phyloP scores from a whole-genome alignment of 2,888 invertebrate genomes.

The Standfussiana lucernea region DNA sequence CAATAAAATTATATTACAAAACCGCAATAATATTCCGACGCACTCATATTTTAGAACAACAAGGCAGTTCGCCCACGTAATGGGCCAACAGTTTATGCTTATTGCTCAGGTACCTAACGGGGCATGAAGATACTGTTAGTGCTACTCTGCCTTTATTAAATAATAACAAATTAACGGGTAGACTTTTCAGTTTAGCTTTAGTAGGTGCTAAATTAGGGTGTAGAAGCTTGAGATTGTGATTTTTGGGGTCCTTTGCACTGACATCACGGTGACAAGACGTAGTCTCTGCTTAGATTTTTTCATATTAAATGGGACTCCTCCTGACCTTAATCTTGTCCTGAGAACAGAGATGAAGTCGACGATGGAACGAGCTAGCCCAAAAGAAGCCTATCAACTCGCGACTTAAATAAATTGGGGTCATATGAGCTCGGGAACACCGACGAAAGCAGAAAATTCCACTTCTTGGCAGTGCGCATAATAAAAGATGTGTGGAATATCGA shows the following conservation, averaged over 20 bases:
- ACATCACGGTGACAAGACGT: neutral
- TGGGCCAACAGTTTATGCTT: slow-evolving; percentile 55
- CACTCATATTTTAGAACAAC: slow-evolving; percentile 54
- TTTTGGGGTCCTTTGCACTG: neutral
- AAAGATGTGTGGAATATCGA: too few species aligned
- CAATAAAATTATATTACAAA: slow-evolving; percentile 30
- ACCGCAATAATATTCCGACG: slow-evolving; percentile 31
- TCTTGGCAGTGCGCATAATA: too few species aligned
- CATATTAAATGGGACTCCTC: too few species aligned
- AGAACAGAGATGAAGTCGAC: too few species aligned
- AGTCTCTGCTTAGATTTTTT: neutral
- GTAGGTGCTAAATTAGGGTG: neutral
- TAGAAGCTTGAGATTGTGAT: neutral
- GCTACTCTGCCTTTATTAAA: slow-evolving; percentile 52
- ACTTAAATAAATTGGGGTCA: too few species aligned
- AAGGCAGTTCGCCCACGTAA: slow-evolving; percentile 33
- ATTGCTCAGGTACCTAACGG: slow-evolving; percentile 56
- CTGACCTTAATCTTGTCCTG: too few species aligned
- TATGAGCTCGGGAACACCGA: too few species aligned
- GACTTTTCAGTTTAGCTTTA: slow-evolving; percentile 2
- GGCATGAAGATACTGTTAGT: slow-evolving; percentile 53
- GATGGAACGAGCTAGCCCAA: too few species aligned
- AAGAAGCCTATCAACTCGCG: too few species aligned
- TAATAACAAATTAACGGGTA: slow-evolving; percentile 44
- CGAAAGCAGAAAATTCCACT: too few species aligned